phyloP scores from a whole-genome alignment of 2,113 vertebrate genomes.

The Todiramphus chloris region DNA sequence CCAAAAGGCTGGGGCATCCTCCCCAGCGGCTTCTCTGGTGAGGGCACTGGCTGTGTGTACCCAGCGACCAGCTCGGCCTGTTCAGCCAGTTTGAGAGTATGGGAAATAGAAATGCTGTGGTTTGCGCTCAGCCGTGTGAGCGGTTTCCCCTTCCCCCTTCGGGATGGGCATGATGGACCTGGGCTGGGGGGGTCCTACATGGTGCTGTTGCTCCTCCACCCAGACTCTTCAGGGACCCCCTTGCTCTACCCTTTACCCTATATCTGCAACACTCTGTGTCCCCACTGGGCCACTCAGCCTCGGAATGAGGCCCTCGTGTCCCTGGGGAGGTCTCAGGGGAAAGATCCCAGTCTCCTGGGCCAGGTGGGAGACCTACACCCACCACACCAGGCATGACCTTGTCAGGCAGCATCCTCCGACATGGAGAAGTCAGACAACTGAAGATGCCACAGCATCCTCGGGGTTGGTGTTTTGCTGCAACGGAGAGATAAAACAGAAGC shows the following conservation, averaged over 20 bases:
- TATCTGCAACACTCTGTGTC: background rate
- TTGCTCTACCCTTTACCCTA: background rate
- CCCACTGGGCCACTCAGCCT: rapidly evolving
- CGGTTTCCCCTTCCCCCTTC: background rate
- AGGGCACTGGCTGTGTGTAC: background rate
- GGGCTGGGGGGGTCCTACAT: background rate
- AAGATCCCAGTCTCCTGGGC: background rate
- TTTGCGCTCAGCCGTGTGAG: background rate
- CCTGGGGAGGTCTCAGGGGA: background rate
- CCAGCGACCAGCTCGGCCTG: background rate
- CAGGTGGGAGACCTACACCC: rapidly evolving
- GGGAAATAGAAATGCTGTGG: conserved; percentile 22
- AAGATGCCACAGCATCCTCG: background rate
- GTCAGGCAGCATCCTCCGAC: background rate
- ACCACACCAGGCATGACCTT: background rate
- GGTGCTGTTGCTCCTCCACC: rapidly evolving
- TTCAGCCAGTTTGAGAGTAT: conserved; percentile 37
- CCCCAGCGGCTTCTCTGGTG: background rate
- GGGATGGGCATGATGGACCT: background rate
- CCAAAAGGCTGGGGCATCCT: background rate
- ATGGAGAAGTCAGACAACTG: rapidly evolving
- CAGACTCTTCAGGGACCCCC: background rate
- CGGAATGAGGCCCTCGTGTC: rapidly evolving
- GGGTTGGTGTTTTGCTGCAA: background rate
- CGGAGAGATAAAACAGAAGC: background rate